Evolutionary conservation across 1,140 invertebrate species (phyloP), one percentile per base, ranked within the genome.

Genomic region (Campoletis sonorensis): DNA sequence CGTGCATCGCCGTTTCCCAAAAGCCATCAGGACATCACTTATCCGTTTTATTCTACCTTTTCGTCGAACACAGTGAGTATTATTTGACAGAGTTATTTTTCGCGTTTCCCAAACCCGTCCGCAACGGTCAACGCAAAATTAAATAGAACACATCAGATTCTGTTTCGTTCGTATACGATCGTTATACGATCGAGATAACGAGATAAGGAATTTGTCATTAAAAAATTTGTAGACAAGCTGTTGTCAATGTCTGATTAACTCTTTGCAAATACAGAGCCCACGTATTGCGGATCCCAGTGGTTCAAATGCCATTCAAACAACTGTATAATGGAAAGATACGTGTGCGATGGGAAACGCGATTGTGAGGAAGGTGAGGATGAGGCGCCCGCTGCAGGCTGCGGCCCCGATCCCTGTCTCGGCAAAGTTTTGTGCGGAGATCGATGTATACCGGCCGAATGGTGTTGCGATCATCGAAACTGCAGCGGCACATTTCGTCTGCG

Each of bases 261-360:
- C 30, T 2, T 33, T 33, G 7, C 49, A 27, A 23, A 80, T 72
- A 30, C 72, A 84, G 83, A 80, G 30, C 79, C 76, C n/a, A 82
- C 76, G 30, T 84, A 68, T 16, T 85, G 85, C 72, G 84, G 82
- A 7, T 49, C 83, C 16, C 73, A 82, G 58, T 83, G 83, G 83
- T 85, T 85, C 51, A 84, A 64, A 81, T 85, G 84, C 64, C 77
- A 26, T 27, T 82, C 81, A 45, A 75, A 72, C 33, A 71, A 68
- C 51, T 96, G 95, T 88, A 95, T 95, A 54, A 91, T 90, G 61
- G 87, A 89, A n/a, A 91, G 92, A 79, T 95, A 94, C 88, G 91
- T 93, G 5, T 96, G 95, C 89, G 95, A 96, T 88, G 94, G 94
- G 45, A 92, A 93, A 82, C 84, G 88, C 49, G 95, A 96, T 87